A percentile compares a stretch with the other conserved stretches of the same genome.
Conservation (phyloP, 2,113 vertebrate species). For the Anolis sagrei region DNA sequence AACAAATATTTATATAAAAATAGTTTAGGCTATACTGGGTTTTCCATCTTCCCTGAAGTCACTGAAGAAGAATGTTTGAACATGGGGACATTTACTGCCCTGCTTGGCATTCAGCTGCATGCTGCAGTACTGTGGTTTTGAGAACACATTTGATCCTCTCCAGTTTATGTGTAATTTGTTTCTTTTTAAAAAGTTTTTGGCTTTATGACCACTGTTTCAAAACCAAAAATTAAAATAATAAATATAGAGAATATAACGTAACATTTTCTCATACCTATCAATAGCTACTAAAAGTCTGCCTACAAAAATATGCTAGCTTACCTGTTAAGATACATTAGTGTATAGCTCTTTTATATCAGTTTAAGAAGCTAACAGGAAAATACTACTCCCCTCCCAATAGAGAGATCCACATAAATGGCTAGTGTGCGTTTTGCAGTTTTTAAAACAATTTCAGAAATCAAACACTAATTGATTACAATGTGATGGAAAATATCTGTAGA, state of each 20-base stretch:
- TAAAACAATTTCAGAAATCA: background rate
- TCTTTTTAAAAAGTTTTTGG: background rate
- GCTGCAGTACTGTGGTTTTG: background rate
- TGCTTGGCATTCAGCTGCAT: conserved; percentile 1
- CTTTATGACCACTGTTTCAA: background rate
- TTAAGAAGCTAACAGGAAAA: background rate
- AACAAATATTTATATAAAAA: conserved; percentile 22
- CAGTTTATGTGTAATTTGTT: conserved; percentile 6
- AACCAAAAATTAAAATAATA: background rate
- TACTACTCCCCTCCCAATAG: background rate
- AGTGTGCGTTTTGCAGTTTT: no score
- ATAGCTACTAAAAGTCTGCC: background rate
- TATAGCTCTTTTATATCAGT: no score
- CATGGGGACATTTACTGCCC: background rate
- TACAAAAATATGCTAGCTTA: background rate
- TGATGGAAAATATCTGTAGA: background rate
- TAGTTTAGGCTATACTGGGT: conserved; percentile 1
- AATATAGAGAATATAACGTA: background rate
- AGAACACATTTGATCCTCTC: rapidly evolving
- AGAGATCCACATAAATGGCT: background rate
- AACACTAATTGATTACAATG: background rate
- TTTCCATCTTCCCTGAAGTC: background rate
- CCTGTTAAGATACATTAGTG: no score
- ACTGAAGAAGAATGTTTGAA: conserved; percentile 29
- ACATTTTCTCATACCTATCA: background rate